phyloP scores from a whole-genome alignment of 1,140 invertebrate genomes.

The Holotrichia oblita region DNA sequence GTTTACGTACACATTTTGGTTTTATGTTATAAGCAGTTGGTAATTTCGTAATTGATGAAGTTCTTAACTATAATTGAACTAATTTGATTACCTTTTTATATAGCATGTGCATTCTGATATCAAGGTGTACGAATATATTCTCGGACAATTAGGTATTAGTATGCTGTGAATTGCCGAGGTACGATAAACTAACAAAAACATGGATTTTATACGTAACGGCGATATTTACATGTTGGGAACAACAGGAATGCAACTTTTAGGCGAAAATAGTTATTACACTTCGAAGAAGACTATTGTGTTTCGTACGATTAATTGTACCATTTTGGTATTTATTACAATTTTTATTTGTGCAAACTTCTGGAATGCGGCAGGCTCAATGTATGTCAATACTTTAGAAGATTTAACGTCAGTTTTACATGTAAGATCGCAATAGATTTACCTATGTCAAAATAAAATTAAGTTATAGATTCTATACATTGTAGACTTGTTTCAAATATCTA shows the following conservation, averaged over 20 bases:
- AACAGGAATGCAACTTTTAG: background rate
- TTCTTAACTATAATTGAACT: too few relatives aligned
- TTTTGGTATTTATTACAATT: background rate
- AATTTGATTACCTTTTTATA: too few relatives aligned
- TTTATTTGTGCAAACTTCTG: constrained; percentile 13
- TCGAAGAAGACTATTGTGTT: background rate
- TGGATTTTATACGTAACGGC: background rate
- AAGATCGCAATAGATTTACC: background rate
- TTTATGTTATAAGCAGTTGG: too few relatives aligned
- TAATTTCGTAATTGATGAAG: too few relatives aligned
- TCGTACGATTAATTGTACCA: background rate
- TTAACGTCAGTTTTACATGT: background rate
- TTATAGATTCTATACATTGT: background rate
- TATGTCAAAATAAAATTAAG: background rate
- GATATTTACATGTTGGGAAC: background rate
- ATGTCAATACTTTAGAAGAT: constrained; percentile 3
- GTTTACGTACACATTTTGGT: too few relatives aligned
- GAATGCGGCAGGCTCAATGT: background rate
- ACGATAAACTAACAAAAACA: background rate
- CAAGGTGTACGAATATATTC: too few relatives aligned
- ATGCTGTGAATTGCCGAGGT: too few relatives aligned
- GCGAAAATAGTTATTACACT: background rate
- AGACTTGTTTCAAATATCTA: background rate
- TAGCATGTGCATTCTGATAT: too few relatives aligned
- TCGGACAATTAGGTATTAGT: too few relatives aligned